Evolutionary conservation across 2,888 invertebrate genomes (phyloP).

Genomic region (Coleophora flavipennella): DNA sequence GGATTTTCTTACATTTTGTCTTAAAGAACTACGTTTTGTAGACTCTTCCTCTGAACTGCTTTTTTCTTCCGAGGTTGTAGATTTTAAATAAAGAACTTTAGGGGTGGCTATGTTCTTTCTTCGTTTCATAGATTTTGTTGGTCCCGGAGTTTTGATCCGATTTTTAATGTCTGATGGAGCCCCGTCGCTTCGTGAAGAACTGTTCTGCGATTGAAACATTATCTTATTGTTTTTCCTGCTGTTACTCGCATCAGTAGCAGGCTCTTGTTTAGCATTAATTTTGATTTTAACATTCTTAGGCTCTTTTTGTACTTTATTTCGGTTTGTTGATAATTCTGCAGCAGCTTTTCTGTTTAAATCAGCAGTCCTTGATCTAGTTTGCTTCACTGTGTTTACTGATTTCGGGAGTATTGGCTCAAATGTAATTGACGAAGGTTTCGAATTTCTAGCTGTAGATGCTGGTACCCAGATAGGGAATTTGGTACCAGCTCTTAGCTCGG

Average conservation of each 20-base stretch:
- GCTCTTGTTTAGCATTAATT: slow-evolving; percentile 8
- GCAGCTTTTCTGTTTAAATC: slow-evolving; percentile 11
- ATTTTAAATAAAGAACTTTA: not conserved
- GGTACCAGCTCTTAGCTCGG: slow-evolving; percentile 32
- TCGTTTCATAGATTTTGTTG: not conserved
- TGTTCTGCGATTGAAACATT: not conserved
- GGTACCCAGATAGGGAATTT: slow-evolving; percentile 30
- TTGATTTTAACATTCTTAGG: slow-evolving; percentile 18
- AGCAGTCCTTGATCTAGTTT: slow-evolving; percentile 14
- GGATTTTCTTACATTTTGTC: not conserved
- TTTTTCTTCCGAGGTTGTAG: not conserved
- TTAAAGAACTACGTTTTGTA: not conserved
- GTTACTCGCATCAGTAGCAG: not conserved
- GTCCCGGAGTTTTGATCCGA: not conserved
- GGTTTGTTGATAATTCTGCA: slow-evolving; percentile 9
- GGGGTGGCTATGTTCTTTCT: not conserved
- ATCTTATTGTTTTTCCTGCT: too few species aligned
- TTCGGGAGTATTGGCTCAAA: slow-evolving; percentile 29
- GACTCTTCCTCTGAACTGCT: slow-evolving; percentile 1
- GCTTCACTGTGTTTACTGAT: slow-evolving; percentile 9
- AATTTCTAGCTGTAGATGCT: slow-evolving; percentile 19
- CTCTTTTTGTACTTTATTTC: slow-evolving; percentile 8
- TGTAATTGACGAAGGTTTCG: slow-evolving; percentile 25
- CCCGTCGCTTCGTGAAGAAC: slow-evolving; percentile 5
- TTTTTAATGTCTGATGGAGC: not conserved